Base-by-base conservation (phyloP, 2,888 invertebrate species). In the Sycophila texana region DNA sequence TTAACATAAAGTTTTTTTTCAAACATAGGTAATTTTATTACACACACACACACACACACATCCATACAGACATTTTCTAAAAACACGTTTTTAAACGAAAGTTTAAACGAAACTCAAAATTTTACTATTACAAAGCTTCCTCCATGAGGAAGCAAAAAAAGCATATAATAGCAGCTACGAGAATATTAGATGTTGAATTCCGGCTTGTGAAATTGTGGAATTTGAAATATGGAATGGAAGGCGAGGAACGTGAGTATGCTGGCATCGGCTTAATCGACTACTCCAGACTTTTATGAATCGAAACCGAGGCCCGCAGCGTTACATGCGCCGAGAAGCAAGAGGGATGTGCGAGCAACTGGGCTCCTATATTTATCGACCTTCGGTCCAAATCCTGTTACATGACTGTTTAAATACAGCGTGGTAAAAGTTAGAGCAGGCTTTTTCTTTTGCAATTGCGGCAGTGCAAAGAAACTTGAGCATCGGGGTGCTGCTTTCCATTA, bases 401-500 rank as follows among this genome's bases (percentile, higher is more conserved):
- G n/a, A n/a, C n/a, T n/a, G n/a, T n/a, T n/a, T n/a, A 30, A 30
- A 30, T 30, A 30, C 30, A 39, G 39, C 39, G 0, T 10, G 7
- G 39, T 10, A 39, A 39, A 39, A 39, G 39, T 39, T 39, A 0
- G 10, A 39, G 7, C n/a, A 10, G 20, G 20, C 57, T 20, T 20
- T 57, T 20, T 20, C 2, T 10, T 12, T 0, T 26, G 14, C 13
- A 47, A 14, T 49, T 10, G 47, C 7, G 4, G 18, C 20, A 18
- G 66, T 49, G 26, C 61, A 30, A 10, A n/a, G 16, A 30, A 30
- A 30, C 10, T 39, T 39, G 39, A 16, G 47, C 65, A 16, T 55
- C 7, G 4, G 51, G 76, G 70, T 18, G 55, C 68, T 55, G 70
- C 76, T 61, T 74, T 74, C 74, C 76, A 78, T 72, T 74, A 81